Conservation (phyloP, 2,888 invertebrate species). For the Lasioglossum figueresi region DNA sequence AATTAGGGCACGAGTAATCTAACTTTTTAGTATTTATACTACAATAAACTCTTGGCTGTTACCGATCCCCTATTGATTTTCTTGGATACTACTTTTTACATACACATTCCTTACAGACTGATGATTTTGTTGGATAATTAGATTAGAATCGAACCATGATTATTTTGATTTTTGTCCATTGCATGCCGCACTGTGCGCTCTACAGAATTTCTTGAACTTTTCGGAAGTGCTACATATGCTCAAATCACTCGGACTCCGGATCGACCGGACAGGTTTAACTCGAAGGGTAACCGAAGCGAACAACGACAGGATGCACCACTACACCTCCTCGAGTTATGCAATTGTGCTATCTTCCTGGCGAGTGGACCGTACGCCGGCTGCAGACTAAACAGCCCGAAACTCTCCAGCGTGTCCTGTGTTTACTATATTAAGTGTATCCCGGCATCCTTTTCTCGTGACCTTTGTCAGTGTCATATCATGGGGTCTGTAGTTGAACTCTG, state of each 20-base stretch:
- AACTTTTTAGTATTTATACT: no score
- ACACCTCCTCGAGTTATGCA: constrained; percentile 8
- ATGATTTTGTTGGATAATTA: no score
- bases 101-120: no score
- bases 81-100: no score
- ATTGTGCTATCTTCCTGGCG: neutral
- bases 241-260: neutral
- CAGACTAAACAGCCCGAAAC: neutral
- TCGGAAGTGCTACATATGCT: neutral
- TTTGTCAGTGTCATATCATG: neutral
- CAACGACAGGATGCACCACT: neutral
- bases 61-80: no score
- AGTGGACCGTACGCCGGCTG: neutral
- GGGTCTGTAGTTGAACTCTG: neutral
- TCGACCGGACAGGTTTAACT: neutral
- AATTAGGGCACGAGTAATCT: no score
- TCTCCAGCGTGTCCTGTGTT: neutral
- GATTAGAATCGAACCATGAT: no score
- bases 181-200: no score
- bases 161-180: no score
- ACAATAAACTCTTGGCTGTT: no score
- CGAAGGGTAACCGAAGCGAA: neutral
- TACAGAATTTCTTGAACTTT: neutral
- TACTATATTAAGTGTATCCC: neutral
- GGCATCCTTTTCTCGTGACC: constrained; percentile 5